phyloP scores from a whole-genome alignment of 2,113 vertebrate species.

The Burhinus bistriatus region DNA sequence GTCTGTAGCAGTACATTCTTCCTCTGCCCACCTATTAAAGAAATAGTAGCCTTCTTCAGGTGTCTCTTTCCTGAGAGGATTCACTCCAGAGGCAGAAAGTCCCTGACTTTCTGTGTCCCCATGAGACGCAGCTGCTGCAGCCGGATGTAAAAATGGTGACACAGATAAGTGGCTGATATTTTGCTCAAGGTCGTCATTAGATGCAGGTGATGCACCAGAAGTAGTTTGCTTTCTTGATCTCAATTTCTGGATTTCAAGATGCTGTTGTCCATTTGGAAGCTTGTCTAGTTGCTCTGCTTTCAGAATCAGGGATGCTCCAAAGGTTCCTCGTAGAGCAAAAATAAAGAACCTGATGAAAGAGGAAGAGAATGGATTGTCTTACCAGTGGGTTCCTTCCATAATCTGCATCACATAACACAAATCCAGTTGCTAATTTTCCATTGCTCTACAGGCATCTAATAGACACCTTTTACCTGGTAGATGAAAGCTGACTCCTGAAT shows the following conservation, averaged over 20 bases:
- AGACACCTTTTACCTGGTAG: background rate
- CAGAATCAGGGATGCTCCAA: slow-evolving; percentile 71
- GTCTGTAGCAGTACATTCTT: background rate
- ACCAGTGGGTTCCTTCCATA: background rate
- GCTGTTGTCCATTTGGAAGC: slow-evolving; percentile 68
- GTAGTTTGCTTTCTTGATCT: slow-evolving; percentile 43
- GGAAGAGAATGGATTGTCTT: background rate
- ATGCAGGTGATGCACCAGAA: background rate
- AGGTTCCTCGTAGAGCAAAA: slow-evolving; percentile 81
- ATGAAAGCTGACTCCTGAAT: background rate
- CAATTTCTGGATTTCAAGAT: slow-evolving; percentile 79
- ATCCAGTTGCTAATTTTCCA: background rate
- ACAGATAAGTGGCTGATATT: background rate
- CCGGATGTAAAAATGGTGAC: background rate
- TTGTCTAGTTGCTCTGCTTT: slow-evolving; percentile 83
- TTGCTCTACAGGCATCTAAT: background rate
- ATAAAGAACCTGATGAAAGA: slow-evolving; percentile 80
- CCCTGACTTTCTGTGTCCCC: background rate
- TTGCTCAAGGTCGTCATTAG: background rate
- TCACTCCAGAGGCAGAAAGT: background rate
- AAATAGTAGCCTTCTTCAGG: background rate
- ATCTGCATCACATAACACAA: background rate
- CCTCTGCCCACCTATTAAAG: slow-evolving; percentile 3
- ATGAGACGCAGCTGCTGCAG: background rate
- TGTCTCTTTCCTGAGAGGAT: background rate